Conservation (phyloP, 2,888 invertebrate species). For the Colletes collaris region DNA sequence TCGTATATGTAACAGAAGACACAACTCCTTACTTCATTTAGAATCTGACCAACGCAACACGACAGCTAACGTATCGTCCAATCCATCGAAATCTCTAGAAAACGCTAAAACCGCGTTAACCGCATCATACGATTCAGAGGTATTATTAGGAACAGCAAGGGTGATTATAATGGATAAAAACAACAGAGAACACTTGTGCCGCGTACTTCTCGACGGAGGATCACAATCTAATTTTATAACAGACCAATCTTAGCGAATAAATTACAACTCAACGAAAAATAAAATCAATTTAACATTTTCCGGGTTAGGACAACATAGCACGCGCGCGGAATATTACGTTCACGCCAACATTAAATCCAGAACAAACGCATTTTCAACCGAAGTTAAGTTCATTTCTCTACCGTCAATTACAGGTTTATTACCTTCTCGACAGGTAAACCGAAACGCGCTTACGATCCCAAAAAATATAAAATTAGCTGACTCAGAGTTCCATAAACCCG, state of each 20-base stretch:
- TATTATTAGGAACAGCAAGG: not conserved
- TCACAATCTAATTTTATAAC: too few relatives aligned
- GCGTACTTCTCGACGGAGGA: too few relatives aligned
- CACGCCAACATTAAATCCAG: not conserved
- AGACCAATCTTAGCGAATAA: not conserved
- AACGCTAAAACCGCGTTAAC: not conserved
- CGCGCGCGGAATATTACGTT: not conserved
- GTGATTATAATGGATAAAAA: not conserved
- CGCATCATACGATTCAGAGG: not conserved
- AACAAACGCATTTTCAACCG: not conserved
- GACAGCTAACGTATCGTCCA: too few relatives aligned
- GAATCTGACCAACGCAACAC: not conserved
- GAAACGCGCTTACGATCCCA: not conserved
- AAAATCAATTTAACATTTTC: not conserved
- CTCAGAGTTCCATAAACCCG: not conserved
- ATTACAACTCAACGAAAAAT: not conserved
- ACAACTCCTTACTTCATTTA: slow-evolving; percentile 21
- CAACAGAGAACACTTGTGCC: too few relatives aligned
- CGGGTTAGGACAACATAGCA: not conserved
- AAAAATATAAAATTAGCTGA: not conserved
- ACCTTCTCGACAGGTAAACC: not conserved
- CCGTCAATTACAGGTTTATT: slow-evolving; percentile 1
- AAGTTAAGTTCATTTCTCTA: not conserved
- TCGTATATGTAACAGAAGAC: slow-evolving; percentile 9
- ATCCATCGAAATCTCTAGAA: not conserved